These are phyloP conservation scores for Argentina silus DNA, from an alignment of 2,797 vertebrate genomes.

Conservation along the genomic window DNA sequence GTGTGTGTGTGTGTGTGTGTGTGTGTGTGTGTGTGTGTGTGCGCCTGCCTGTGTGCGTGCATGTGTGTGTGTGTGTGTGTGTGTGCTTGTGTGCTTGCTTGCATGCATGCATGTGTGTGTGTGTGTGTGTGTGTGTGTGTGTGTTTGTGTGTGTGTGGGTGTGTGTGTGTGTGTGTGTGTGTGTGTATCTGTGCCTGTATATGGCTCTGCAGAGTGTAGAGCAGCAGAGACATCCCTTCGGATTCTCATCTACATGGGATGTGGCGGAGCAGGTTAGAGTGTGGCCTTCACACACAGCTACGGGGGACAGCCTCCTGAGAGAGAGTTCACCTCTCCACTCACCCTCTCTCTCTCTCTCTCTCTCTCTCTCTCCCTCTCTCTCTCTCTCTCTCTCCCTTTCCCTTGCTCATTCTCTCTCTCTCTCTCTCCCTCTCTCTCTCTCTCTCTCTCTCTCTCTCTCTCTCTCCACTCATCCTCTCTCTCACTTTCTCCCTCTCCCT, in stretches of 20 bases:
- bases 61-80: not conserved
- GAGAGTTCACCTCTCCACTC: slow-evolving; percentile 7
- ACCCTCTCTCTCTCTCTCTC: not conserved
- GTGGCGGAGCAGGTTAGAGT: slow-evolving; percentile 23
- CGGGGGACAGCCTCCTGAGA: slow-evolving; percentile 20
- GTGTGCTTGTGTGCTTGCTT: not conserved
- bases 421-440: too few species aligned
- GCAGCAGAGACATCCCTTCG: not conserved
- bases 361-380: not conserved
- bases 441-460: too few species aligned
- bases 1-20: not conserved
- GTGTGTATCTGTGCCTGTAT: too few species aligned
- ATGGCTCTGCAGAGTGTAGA: not conserved
- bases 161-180: too few species aligned
- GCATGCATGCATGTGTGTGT: not conserved
- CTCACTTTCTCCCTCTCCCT: not conserved
- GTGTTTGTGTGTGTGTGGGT: not conserved
- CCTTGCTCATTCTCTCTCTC: not conserved
- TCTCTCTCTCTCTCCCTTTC: not conserved
- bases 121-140: not conserved
- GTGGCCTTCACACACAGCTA: slow-evolving; percentile 12
- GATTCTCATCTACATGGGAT: slow-evolving; percentile 9
- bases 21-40: slow-evolving; percentile 7
- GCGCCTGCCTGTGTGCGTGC: not conserved
- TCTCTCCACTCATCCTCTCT: not conserved